Evolutionary conservation across 1,140 invertebrate species (phyloP).

Genomic region (Calycopis cecrops): DNA sequence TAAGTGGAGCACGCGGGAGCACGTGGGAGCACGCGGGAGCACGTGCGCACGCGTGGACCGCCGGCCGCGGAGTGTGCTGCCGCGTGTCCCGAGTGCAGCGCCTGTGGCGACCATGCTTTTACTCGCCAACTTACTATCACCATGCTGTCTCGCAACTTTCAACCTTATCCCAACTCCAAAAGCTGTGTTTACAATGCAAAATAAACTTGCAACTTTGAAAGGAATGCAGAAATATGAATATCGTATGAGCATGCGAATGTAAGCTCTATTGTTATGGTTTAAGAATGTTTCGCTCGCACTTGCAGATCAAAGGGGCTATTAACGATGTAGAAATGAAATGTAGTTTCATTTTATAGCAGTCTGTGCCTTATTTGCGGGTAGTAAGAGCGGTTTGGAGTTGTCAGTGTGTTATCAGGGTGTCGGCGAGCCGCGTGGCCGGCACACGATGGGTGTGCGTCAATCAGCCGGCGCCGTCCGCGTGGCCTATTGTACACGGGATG

Average conservation of each 20-base stretch:
- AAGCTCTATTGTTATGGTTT: conserved; percentile 14
- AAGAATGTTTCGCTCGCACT: neutral
- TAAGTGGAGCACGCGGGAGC: no score
- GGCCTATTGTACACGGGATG: conserved; percentile 32
- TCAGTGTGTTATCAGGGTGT: conserved; percentile 23
- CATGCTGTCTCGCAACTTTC: neutral
- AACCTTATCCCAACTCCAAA: conserved; percentile 14
- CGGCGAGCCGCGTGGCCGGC: conserved; percentile 54
- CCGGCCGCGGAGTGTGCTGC: conserved; percentile 51
- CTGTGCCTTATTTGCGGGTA: conserved; percentile 8
- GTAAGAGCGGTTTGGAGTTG: conserved; percentile 24
- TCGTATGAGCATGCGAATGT: neutral
- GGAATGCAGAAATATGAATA: neutral
- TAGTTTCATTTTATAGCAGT: neutral
- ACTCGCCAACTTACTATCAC: neutral
- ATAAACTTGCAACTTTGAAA: neutral
- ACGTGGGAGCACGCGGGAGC: conserved; percentile 24
- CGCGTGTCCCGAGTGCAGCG: conserved; percentile 31
- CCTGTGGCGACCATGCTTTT: conserved; percentile 15
- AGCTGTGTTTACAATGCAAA: neutral
- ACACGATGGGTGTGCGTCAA: conserved; percentile 59
- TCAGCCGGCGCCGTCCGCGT: conserved; percentile 59
- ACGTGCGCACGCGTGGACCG: conserved; percentile 60
- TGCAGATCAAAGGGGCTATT: conserved; percentile 18
- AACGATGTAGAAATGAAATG: conserved; percentile 17